Evolutionary conservation across 1,140 invertebrate species (phyloP).

Genomic region (Panulirus ornatus): DNA sequence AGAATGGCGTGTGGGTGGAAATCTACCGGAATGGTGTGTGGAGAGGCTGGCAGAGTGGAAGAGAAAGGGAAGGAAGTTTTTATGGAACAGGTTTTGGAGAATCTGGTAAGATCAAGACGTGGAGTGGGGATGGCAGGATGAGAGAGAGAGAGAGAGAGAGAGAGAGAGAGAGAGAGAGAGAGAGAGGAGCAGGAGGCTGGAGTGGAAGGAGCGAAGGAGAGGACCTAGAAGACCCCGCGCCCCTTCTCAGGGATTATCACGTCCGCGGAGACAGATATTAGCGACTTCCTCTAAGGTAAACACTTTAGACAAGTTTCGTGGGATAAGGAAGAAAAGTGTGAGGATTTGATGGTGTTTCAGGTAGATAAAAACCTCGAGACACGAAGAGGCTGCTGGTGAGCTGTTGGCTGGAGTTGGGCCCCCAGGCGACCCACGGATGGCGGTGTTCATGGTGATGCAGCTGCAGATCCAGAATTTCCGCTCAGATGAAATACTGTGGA

Average conservation of each 20-base stretch:
- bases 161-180: background rate
- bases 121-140: background rate
- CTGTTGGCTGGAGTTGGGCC: background rate
- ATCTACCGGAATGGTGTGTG: background rate
- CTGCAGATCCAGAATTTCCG: too few species aligned
- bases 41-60: background rate
- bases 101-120: too few species aligned
- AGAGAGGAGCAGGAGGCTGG: background rate
- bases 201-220: background rate
- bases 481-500: too few species aligned
- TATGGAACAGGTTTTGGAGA: too few species aligned
- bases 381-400: background rate
- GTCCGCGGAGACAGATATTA: slow-evolving; percentile 37
- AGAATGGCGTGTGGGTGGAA: too few species aligned
- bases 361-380: background rate
- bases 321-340: slow-evolving; percentile 4
- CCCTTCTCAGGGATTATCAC: slow-evolving; percentile 23
- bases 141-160: background rate
- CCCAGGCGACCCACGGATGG: too few species aligned
- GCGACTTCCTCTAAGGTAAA: slow-evolving; percentile 20
- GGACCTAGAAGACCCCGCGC: background rate
- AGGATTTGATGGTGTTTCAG: slow-evolving; percentile 5
- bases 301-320: background rate
- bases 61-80: too few species aligned
- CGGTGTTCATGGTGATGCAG: too few species aligned